Conservation (phyloP, 2,113 vertebrate genomes). For the Merops nubicus region DNA sequence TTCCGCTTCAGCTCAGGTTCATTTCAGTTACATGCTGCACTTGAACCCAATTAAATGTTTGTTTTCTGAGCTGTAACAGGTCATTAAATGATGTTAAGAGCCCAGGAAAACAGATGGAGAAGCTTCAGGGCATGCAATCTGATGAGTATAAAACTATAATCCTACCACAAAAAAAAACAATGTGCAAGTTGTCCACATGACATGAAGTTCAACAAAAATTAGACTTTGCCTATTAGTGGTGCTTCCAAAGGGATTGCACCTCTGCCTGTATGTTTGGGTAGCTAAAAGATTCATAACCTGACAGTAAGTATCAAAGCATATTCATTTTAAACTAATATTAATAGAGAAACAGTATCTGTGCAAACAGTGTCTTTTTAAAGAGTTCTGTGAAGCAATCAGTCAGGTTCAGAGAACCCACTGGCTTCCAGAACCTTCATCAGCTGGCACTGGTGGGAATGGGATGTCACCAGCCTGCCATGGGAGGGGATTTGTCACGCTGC, state of each 20-base stretch:
- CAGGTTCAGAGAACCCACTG: background rate
- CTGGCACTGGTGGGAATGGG: background rate
- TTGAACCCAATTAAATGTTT: background rate
- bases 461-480: background rate
- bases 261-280: background rate
- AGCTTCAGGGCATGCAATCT: background rate
- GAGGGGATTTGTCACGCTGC: background rate
- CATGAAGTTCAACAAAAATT: background rate
- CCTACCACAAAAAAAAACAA: background rate
- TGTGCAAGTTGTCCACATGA: background rate
- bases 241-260: background rate
- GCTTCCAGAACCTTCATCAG: background rate
- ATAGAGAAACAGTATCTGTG: background rate
- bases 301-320: background rate
- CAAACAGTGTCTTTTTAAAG: background rate
- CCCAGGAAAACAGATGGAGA: conserved; percentile 43
- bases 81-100: conserved; percentile 48
- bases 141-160: conserved; percentile 19
- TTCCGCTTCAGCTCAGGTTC: background rate
- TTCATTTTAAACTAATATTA: background rate
- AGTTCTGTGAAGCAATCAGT: background rate
- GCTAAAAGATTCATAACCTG: conserved; percentile 14
- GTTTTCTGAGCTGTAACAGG: conserved; percentile 10
- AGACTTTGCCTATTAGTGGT: background rate
- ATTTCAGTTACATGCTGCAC: background rate